Conservation (phyloP, 2,888 invertebrate species). For the Orthosia gothica region DNA sequence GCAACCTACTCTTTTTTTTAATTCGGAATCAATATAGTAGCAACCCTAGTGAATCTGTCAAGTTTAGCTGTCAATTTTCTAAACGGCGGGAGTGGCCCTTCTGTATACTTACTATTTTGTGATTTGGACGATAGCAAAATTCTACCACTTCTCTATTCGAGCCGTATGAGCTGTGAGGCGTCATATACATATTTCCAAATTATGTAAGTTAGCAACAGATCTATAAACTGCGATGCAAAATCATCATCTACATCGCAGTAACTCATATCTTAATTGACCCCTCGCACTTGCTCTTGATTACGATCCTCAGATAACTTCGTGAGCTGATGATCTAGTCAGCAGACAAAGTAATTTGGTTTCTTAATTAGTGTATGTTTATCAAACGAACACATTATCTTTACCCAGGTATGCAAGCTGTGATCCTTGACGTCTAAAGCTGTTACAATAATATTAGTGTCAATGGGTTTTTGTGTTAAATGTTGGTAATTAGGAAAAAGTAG, state of each 20-base stretch:
- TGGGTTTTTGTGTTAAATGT: constrained; percentile 12
- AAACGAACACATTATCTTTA: constrained; percentile 4
- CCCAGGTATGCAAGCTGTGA: not conserved
- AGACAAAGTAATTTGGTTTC: constrained; percentile 14
- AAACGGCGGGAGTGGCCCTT: no score
- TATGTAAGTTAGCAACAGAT: constrained; percentile 5
- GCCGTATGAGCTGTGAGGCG: not conserved
- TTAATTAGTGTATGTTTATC: not conserved
- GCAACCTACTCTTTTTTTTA: no score
- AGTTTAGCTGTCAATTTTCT: no score
- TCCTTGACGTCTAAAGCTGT: not conserved
- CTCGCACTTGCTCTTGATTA: constrained; percentile 50
- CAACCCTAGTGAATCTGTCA: no score
- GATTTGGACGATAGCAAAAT: not conserved
- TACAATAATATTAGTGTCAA: not conserved
- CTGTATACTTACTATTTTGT: no score
- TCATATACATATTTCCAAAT: not conserved
- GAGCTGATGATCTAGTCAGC: constrained; percentile 24
- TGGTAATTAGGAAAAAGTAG: not conserved
- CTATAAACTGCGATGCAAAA: constrained; percentile 12
- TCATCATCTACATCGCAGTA: constrained; percentile 36
- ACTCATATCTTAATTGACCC: constrained; percentile 45
- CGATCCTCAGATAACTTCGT: constrained; percentile 52
- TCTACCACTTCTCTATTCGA: not conserved
- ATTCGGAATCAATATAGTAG: no score